phyloP scores from a whole-genome alignment of 2,113 vertebrate species.

The Pandion haliaetus region DNA sequence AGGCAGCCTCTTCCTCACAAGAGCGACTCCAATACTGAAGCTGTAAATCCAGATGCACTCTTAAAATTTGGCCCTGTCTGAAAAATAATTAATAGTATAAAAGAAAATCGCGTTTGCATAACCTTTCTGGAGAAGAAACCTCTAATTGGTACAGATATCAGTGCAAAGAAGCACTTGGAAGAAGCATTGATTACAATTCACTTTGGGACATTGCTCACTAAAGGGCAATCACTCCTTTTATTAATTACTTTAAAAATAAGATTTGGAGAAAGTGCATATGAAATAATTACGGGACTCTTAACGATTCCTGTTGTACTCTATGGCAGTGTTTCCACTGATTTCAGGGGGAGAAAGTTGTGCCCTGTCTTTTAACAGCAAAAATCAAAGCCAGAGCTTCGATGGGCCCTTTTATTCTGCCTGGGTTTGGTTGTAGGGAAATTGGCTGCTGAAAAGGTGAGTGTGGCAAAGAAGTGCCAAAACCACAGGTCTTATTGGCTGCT shows the following conservation, averaged over 20 bases:
- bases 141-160: neutral
- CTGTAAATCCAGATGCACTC: neutral
- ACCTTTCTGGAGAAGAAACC: neutral
- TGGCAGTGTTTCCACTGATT: neutral
- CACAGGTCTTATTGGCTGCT: neutral
- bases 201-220: neutral
- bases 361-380: neutral
- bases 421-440: neutral
- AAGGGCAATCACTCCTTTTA: slow-evolving; percentile 22
- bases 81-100: neutral
- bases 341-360: neutral
- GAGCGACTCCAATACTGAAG: neutral
- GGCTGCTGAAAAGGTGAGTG: neutral
- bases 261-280: neutral
- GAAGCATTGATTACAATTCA: slow-evolving; percentile 20
- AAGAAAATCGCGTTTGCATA: neutral
- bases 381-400: neutral
- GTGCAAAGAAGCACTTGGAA: neutral
- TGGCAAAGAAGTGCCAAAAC: neutral
- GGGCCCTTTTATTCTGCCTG: neutral
- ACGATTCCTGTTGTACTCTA: neutral
- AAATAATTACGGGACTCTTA: slow-evolving; percentile 1
- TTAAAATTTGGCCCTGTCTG: neutral
- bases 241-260: slow-evolving; percentile 42
- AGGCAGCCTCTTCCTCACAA: neutral